Evolutionary conservation across 2,797 vertebrate species (phyloP).

Genomic region (Bufotes viridis): DNA sequence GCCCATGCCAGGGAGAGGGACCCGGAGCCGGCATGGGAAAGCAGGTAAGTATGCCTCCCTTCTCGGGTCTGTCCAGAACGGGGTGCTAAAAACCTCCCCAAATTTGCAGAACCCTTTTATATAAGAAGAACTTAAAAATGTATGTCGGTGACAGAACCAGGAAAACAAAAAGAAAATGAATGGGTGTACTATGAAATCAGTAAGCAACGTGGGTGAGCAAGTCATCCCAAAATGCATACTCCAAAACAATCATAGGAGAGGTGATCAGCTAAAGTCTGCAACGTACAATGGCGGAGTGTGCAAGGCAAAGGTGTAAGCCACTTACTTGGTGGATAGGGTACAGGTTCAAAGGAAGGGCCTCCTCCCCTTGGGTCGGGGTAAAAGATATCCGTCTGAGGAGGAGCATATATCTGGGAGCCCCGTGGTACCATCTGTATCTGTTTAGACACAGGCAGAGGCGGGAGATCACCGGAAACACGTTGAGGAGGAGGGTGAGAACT

Average conservation of each 20-base stretch:
- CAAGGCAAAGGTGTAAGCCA: not conserved
- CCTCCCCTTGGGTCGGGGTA: constrained; percentile 86
- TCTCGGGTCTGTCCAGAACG: too few species aligned
- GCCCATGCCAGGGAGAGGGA: too few species aligned
- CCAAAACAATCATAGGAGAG: not conserved
- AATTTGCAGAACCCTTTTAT: too few species aligned
- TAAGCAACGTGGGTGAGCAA: too few species aligned
- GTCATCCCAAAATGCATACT: not conserved
- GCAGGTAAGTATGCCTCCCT: too few species aligned
- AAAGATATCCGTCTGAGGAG: constrained; percentile 88
- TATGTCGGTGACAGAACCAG: too few species aligned
- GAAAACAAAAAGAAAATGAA: too few species aligned
- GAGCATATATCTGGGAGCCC: constrained; percentile 84
- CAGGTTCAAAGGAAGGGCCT: constrained; percentile 86
- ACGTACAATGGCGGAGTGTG: not conserved
- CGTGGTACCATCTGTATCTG: constrained; percentile 86
- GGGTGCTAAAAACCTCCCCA: too few species aligned
- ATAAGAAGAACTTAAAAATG: too few species aligned
- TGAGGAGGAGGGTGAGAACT: constrained; percentile 81
- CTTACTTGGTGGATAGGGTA: constrained; percentile 87
- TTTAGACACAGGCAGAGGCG: constrained; percentile 83
- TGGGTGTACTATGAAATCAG: too few species aligned
- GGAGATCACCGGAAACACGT: constrained; percentile 83
- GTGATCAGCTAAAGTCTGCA: not conserved
- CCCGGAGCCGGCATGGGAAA: too few species aligned